Evolutionary conservation across 1,140 invertebrate genomes (phyloP), one percentile per base, ranked within the genome.

Genomic region (Teleogryllus occipitalis): DNA sequence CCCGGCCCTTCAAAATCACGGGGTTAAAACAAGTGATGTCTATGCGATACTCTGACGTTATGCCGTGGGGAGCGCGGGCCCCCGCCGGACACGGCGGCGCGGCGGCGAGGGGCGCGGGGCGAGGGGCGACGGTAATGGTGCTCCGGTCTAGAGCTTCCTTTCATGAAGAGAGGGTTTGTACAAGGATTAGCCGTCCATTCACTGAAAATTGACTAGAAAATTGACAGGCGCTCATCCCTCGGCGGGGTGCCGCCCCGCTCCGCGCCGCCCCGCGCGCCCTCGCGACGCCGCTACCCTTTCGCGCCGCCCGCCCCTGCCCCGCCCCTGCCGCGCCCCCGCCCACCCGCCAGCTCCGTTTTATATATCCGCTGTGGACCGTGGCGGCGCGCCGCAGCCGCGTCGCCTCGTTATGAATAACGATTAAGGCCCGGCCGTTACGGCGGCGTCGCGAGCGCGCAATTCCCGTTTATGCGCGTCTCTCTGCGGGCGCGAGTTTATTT

Each of bases 121-220:
- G 18, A 77, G 78, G 78, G 78, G 78, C 48, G 73, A 46, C 72
- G 73, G 74, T 79, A 79, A 79, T 79, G 78, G 78, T 79, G 21
- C 78, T 79, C 21, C 73, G 22, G 76, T 48, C 46, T 77, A 77
- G 46, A 48, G 76, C 73, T 75, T 79, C 78, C 78, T 74, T 75
- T 79, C 78, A 79, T 65, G 73, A 79, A 65, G 54, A 65, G 54
- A 72, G 78, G 78, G 78, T 79, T 79, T 79, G 78, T 79, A 79
- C 78, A 79, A 79, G 78, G 78, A 79, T 79, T 79, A 79, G 78
- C 78, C 73, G 73, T 79, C 72, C 78, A 79, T 79, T 79, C 78
- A 79, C 78, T 79, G 78, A 79, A 79, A 79, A 79, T 79, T 79
- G 78, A 79, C 78, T 79, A 79, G 78, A 79, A 79, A 79, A 79